Base-by-base conservation (phyloP, 92 coral and sea anemone genomes). In the Pocillopora meandrina region DNA sequence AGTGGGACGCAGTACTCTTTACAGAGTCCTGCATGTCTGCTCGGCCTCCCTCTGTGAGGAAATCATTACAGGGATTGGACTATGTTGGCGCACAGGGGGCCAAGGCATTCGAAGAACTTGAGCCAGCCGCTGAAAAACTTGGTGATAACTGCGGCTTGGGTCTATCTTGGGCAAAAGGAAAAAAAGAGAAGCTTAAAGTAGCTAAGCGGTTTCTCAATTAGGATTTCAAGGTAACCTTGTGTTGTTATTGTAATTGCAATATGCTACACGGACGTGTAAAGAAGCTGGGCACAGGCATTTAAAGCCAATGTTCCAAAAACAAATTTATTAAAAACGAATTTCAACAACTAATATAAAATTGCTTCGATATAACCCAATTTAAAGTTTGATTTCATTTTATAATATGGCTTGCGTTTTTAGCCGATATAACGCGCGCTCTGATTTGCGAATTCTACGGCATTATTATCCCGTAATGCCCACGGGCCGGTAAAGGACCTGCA, bases 51-150 rank as follows among this genome's bases (percentile, higher is more conserved):
- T 80, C 90, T 55, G 77, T 81, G 7, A 65, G 82, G 72, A 85
- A 68, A 78, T 86, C 89, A 1, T 65, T 86, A 13, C 89, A 86
- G 68, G 85, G 89, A 19, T 63, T 85, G 20, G 88, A 85, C 75
- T 76, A 85, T 33, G 79, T 85, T 56, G 47, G 26, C 42, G 88
- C 84, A 18, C 77, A 85, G 56, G 88, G 88, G 26, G 76, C 77
- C 85, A 88, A 70, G 66, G 88, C 91, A 55, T 88, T 88, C 20
- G 84, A 88, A 55, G 88, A 83, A 21, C 87, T 88, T 59, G 84
- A 67, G n/a, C 77, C 26, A 78, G 81, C 71, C 56, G 79, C 77
- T 36, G 80, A 83, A 1, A 70, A 70, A 68, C 78, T 85, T 23
- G 84, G 76, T 21, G 85, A 80, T 57, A 79, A 18, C 61, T 69